A percentile compares a stretch with the other conserved stretches of the same genome.
Evolutionary conservation across 2,113 vertebrate species (phyloP).

Genomic region (Ceyx margarethae): DNA sequence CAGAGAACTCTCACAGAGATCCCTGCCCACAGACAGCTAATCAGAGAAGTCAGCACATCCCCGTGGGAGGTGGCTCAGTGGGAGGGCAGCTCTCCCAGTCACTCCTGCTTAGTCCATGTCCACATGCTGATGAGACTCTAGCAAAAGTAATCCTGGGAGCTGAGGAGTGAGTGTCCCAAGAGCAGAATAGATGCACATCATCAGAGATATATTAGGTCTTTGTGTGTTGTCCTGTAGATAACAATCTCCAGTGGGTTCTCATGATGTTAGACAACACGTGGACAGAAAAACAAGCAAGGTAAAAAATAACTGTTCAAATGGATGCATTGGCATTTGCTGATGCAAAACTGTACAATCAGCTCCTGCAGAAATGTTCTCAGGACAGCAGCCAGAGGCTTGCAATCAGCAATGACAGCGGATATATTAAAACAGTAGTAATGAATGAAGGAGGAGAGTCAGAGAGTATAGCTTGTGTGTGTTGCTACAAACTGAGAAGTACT

Average conservation of each 20-base stretch:
- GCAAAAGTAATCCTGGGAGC: not conserved
- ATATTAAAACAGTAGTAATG: not conserved
- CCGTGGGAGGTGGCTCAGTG: rapidly evolving
- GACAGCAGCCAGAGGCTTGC: not conserved
- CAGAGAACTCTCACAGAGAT: not conserved
- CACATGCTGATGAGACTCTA: not conserved
- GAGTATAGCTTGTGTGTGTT: not conserved
- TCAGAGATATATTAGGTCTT: not conserved
- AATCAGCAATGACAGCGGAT: not conserved
- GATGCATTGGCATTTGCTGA: not conserved
- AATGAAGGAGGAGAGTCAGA: not conserved
- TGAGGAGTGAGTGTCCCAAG: not conserved
- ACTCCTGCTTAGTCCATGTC: not conserved
- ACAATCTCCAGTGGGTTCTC: not conserved
- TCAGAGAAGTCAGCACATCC: not conserved
- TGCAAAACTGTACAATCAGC: not conserved
- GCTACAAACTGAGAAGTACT: not conserved
- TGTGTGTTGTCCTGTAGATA: not conserved
- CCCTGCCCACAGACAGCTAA: not conserved
- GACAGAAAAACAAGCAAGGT: not conserved
- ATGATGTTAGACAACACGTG: not conserved
- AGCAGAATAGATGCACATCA: not conserved
- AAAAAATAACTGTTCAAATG: not conserved
- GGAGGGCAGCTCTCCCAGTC: not conserved
- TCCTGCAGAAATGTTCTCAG: not conserved